Evolutionary conservation across 1,140 invertebrate species (phyloP).

Genomic region (Zaprionus ornatus): DNA sequence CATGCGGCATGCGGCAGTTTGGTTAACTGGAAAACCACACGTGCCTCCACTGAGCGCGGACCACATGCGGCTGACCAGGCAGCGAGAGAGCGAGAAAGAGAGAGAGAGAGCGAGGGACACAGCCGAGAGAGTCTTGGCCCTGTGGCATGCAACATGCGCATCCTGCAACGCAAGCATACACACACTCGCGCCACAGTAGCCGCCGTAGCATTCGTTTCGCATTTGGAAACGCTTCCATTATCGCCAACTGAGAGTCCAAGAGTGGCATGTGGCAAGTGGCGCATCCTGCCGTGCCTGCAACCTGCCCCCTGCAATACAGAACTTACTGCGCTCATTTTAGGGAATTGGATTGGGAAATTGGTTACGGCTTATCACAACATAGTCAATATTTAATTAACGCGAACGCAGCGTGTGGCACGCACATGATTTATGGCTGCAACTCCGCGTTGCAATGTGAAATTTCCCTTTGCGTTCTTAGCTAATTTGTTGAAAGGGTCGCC

Average conservation of each 20-base stretch:
- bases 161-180: slow-evolving; percentile 3
- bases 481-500: slow-evolving; percentile 39
- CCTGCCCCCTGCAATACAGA: not conserved
- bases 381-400: slow-evolving; percentile 83
- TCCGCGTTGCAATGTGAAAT: slow-evolving; percentile 45
- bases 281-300: slow-evolving; percentile 58
- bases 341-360: slow-evolving; percentile 50
- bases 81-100: not conserved
- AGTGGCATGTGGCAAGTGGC: slow-evolving; percentile 16
- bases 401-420: slow-evolving; percentile 63
- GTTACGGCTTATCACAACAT: slow-evolving; percentile 78
- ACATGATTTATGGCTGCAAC: slow-evolving; percentile 65
- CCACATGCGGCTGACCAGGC: slow-evolving; percentile 60
- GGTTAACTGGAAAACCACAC: slow-evolving; percentile 83
- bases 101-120: too few relatives aligned
- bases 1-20: slow-evolving; percentile 36
- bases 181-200: slow-evolving; percentile 72
- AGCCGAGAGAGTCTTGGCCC: not conserved
- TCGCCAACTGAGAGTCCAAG: slow-evolving; percentile 11
- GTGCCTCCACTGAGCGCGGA: slow-evolving; percentile 68
- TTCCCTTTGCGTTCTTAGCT: slow-evolving; percentile 22
- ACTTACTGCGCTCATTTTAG: not conserved
- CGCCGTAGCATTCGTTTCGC: slow-evolving; percentile 77
- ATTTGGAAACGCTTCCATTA: slow-evolving; percentile 83
- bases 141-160: not conserved